phyloP scores from a whole-genome alignment of 2,888 invertebrate species.

The Protonemura montana region DNA sequence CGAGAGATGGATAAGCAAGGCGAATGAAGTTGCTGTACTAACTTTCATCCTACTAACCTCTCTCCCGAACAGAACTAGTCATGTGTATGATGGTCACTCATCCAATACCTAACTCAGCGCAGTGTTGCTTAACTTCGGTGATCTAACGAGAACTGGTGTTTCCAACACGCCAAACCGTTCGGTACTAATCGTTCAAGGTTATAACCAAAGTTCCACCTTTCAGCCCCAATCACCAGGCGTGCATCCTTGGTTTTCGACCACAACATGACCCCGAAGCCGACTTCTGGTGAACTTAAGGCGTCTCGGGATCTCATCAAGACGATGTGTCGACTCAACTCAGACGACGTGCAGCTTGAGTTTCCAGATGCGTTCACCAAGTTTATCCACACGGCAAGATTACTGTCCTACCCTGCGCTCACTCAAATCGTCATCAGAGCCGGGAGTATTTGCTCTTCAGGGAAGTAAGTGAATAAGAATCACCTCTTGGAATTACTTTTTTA shows the following conservation, averaged over 20 bases:
- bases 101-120: too few relatives aligned
- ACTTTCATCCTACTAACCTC: too few relatives aligned
- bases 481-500: neutral
- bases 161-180: too few relatives aligned
- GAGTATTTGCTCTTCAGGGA: conserved; percentile 72
- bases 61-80: too few relatives aligned
- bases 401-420: conserved; percentile 74
- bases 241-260: conserved; percentile 78
- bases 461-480: conserved; percentile 59
- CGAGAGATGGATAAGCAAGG: too few relatives aligned
- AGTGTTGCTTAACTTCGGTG: too few relatives aligned
- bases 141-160: too few relatives aligned
- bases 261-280: conserved; percentile 69
- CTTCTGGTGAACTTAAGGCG: conserved; percentile 74
- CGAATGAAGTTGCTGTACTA: too few relatives aligned
- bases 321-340: conserved; percentile 69
- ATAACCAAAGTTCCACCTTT: neutral
- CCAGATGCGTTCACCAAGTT: conserved; percentile 71
- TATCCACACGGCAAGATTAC: conserved; percentile 70
- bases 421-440: conserved; percentile 71
- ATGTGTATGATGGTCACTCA: too few relatives aligned
- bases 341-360: conserved; percentile 68
- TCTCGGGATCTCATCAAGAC: conserved; percentile 74
- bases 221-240: conserved; percentile 64
- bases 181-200: too few relatives aligned